Percentiles rank a stretch among this genome's conserved stretches.
These are phyloP conservation scores for Pristionchus exspectatus DNA, from an alignment of 2,888 invertebrate genomes.

Conservation along the genomic window DNA sequence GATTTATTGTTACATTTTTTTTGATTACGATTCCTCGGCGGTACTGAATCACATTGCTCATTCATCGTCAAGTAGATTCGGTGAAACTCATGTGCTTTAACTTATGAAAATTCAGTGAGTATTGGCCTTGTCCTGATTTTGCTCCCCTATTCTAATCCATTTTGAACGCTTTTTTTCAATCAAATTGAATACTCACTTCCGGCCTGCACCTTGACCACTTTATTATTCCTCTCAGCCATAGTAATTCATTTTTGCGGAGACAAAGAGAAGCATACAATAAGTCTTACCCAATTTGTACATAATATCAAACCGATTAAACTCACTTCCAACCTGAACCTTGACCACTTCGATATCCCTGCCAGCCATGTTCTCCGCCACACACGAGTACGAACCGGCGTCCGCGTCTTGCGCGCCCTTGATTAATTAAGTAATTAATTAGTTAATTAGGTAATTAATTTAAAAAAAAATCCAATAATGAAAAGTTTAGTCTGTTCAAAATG, in stretches of 20 bases:
- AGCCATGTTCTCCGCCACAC: slow-evolving; percentile 82
- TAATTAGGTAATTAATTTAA: neutral
- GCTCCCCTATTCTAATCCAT: no score
- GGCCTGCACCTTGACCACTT: slow-evolving; percentile 75
- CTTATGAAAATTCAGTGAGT: no score
- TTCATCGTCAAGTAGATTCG: neutral
- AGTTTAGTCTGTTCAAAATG: no score
- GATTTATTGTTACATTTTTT: slow-evolving; percentile 35
- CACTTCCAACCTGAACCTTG: slow-evolving; percentile 76
- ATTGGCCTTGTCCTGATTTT: no score
- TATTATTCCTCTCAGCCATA: slow-evolving; percentile 81
- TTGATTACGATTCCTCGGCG: neutral
- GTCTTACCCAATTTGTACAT: no score
- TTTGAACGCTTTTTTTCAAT: no score
- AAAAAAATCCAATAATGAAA: no score
- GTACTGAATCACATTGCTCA: neutral
- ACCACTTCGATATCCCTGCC: slow-evolving; percentile 80
- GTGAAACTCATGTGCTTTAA: neutral
- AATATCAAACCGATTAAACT: no score
- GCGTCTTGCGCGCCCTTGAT: slow-evolving; percentile 76
- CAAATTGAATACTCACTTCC: no score
- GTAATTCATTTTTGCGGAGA: no score
- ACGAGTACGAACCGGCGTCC: slow-evolving; percentile 84
- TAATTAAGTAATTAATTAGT: neutral
- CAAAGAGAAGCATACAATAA: no score